These are phyloP conservation scores for Marasmarcha lunaedactyla DNA, from an alignment of 2,888 invertebrate genomes.

Conservation along the genomic window DNA sequence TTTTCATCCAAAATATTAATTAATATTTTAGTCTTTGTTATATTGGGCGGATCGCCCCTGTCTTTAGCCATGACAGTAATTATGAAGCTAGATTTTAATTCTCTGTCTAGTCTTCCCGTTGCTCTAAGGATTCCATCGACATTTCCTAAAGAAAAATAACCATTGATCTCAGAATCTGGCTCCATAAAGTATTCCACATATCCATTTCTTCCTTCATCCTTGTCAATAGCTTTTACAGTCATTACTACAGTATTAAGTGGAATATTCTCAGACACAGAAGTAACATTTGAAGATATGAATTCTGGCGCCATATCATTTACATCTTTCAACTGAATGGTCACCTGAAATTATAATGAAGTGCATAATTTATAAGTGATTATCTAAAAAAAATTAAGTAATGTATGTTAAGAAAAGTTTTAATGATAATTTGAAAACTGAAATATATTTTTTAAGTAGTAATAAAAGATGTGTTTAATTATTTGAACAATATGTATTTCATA, in stretches of 20 bases:
- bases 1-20: slow-evolving; percentile 88
- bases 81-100: slow-evolving; percentile 79
- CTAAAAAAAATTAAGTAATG: background rate
- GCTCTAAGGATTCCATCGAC: slow-evolving; percentile 90
- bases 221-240: slow-evolving; percentile 89
- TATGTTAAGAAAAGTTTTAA: background rate
- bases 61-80: slow-evolving; percentile 87
- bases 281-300: slow-evolving; percentile 84
- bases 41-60: slow-evolving; percentile 85
- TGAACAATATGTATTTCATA: too few relatives aligned
- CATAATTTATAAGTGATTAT: background rate
- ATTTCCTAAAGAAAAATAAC: slow-evolving; percentile 84
- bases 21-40: slow-evolving; percentile 75
- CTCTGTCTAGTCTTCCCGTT: slow-evolving; percentile 88
- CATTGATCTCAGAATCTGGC: slow-evolving; percentile 73
- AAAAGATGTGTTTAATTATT: too few relatives aligned
- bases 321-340: slow-evolving; percentile 87
- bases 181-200: slow-evolving; percentile 88
- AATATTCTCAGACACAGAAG: slow-evolving; percentile 86
- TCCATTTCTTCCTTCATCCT: slow-evolving; percentile 91
- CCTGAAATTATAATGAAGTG: slow-evolving; percentile 62
- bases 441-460: too few relatives aligned
- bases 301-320: slow-evolving; percentile 93
- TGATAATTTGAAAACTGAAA: slow-evolving; percentile 5
- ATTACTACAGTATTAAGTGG: slow-evolving; percentile 88